Evolutionary conservation across 2,888 invertebrate species (phyloP).

Genomic region (Tetragonisca angustula): DNA sequence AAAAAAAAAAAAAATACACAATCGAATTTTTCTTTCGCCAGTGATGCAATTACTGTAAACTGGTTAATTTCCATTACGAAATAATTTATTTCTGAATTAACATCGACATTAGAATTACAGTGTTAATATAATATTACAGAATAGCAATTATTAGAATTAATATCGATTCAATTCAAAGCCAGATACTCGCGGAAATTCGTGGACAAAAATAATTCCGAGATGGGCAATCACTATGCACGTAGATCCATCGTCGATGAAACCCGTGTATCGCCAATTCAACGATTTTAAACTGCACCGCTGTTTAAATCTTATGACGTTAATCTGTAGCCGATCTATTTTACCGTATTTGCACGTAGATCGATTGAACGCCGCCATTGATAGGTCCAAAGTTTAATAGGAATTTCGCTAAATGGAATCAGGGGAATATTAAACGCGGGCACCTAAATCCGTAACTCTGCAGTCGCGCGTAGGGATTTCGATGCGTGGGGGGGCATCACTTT

Average conservation of each 20-base stretch:
- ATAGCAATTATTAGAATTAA: too few species aligned
- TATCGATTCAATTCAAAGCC: too few species aligned
- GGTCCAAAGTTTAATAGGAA: slow-evolving; percentile 1
- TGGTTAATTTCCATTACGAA: too few species aligned
- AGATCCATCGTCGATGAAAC: neutral
- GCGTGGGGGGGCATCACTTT: neutral
- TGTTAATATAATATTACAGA: too few species aligned
- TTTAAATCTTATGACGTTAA: neutral
- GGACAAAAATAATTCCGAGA: too few species aligned
- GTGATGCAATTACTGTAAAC: too few species aligned
- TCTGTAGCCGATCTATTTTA: neutral
- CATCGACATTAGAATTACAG: too few species aligned
- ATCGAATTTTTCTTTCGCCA: too few species aligned
- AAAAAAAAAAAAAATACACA: too few species aligned
- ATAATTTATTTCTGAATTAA: too few species aligned
- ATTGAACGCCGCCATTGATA: neutral
- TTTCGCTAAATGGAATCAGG: neutral
- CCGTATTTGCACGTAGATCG: neutral
- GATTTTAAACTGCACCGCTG: neutral
- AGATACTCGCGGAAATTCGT: too few species aligned
- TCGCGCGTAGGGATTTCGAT: neutral
- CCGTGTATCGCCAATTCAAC: neutral
- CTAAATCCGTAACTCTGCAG: neutral
- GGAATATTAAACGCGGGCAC: neutral
- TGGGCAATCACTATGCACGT: neutral